A percentile compares a stretch with the other conserved stretches of the same genome.
Conservation (phyloP, 2,797 vertebrate genomes). For the Ctenopoma multispine region DNA sequence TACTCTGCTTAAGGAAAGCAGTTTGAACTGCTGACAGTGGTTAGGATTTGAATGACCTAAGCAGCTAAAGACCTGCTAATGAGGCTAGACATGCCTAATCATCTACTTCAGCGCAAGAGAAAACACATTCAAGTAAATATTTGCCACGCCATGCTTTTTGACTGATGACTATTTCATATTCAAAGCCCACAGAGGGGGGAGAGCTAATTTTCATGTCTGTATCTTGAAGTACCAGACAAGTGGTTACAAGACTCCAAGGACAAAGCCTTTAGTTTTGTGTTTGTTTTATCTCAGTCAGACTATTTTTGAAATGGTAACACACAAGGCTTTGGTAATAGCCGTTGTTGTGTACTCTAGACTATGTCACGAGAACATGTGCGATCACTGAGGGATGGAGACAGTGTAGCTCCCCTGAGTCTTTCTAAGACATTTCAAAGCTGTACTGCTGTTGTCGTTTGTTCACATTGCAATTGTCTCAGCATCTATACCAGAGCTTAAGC, state of each 20-base stretch:
- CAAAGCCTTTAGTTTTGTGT: slow-evolving; percentile 18
- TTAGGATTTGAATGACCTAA: slow-evolving; percentile 46
- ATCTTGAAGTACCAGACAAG: slow-evolving; percentile 20
- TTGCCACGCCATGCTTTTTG: slow-evolving; percentile 15
- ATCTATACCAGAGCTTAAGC: slow-evolving; percentile 20
- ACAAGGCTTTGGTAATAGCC: slow-evolving; percentile 15
- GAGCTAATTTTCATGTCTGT: slow-evolving; percentile 17
- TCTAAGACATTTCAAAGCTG: slow-evolving; percentile 31
- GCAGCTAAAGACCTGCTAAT: slow-evolving; percentile 55
- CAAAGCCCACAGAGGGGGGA: slow-evolving; percentile 32
- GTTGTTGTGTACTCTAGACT: slow-evolving; percentile 1
- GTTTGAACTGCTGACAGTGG: slow-evolving; percentile 15
- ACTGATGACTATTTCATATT: slow-evolving; percentile 27
- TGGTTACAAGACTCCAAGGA: slow-evolving; percentile 43
- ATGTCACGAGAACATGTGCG: background rate
- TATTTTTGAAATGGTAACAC: slow-evolving; percentile 2
- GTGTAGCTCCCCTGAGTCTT: slow-evolving; percentile 8
- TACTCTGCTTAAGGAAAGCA: slow-evolving; percentile 29
- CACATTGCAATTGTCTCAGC: slow-evolving; percentile 33
- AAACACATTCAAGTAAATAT: slow-evolving; percentile 44
- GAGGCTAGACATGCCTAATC: slow-evolving; percentile 47
- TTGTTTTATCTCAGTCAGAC: slow-evolving; percentile 18
- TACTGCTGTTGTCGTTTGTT: slow-evolving; percentile 29
- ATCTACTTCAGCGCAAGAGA: slow-evolving; percentile 29
- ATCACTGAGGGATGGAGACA: slow-evolving; percentile 11